Base-by-base conservation (phyloP, 2,888 invertebrate genomes). In the Drosophila pegasa region DNA sequence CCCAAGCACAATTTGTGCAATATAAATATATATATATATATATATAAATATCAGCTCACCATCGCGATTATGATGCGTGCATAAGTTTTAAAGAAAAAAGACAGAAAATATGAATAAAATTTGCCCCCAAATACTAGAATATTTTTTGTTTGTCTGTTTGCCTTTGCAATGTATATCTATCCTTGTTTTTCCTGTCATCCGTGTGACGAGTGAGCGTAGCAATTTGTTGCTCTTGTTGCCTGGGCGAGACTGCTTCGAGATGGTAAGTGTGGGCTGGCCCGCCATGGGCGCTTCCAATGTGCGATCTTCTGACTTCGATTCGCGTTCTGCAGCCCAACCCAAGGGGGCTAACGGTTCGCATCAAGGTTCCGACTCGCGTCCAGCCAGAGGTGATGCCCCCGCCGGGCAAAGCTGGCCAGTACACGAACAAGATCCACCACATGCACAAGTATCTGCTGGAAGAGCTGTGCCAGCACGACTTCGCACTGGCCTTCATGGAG, bases 41-140 rank as follows among this genome's bases (percentile, higher is more conserved):
- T n/a, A n/a, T n/a, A n/a, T n/a, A n/a, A n/a, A 40, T 16, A 33
- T 31, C 27, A 22, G 6, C 9, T 41, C 41, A 22, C 40, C 20
- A 25, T n/a, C 8, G 2, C 12, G 25, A 33, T 33, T 16, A 47
- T 40, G 60, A 33, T 27, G 31, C 31, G 74, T 48, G 60, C 60
- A 50, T 54, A 57, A 54, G 75, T 70, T 72, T 72, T 72, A 25
- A 70, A 63, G 10, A 61, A n/a, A n/a, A n/a, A n/a, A n/a, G n/a
- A n/a, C n/a, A 22, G 58, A 63, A 68, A 70, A 51, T 55, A 38
- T 35, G 40, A 33, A 59, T 27, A 33, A 35, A 60, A 2, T 10
- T 37, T 1, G 2, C 43, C 33, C 10, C 9, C 2, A 27, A 43
- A 27, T 45, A 3, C 16, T 10, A 27, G 0, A 16, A 25, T n/a